Percentiles rank a stretch among this genome's conserved stretches.
phyloP scores from a whole-genome alignment of 1,140 invertebrate genomes.

The Papilio aristodemus region DNA sequence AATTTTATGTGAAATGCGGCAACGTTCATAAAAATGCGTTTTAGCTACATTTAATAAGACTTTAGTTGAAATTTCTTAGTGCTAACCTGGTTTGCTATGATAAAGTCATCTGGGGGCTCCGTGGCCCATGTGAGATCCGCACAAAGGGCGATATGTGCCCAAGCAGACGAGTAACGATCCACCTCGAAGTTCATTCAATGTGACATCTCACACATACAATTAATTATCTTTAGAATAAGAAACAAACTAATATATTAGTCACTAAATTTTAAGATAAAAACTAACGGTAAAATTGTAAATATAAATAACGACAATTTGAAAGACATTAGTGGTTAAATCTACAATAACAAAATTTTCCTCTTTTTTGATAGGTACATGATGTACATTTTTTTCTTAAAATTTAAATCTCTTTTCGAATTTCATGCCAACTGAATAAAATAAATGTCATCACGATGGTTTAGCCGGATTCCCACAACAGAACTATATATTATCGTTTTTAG shows the following conservation, averaged over 20 bases:
- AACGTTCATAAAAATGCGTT: constrained; percentile 1
- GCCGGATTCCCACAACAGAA: constrained; percentile 38
- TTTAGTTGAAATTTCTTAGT: neutral
- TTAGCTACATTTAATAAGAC: neutral
- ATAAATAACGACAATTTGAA: constrained; percentile 77
- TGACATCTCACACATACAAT: constrained; percentile 71
- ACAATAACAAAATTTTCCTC: constrained; percentile 76
- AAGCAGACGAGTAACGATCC: constrained; percentile 73
- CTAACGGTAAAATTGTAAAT: constrained; percentile 73
- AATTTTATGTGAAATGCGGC: neutral
- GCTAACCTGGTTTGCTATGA: constrained; percentile 71
- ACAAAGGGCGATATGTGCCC: constrained; percentile 77
- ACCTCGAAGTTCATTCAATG: constrained; percentile 79
- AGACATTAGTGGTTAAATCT: constrained; percentile 77
- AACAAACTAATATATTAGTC: constrained; percentile 70
- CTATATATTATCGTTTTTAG: constrained; percentile 3
- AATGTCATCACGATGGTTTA: constrained; percentile 70
- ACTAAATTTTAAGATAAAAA: constrained; percentile 73
- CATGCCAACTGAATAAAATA: constrained; percentile 49
- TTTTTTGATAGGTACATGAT: constrained; percentile 77
- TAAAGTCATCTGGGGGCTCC: constrained; percentile 73
- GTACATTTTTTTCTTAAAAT: constrained; percentile 74
- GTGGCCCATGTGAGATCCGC: constrained; percentile 75
- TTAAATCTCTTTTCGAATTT: constrained; percentile 75
- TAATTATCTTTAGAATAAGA: constrained; percentile 70